phyloP scores from a whole-genome alignment of 2,888 invertebrate genomes.

The Caenorhabditis virilis region DNA sequence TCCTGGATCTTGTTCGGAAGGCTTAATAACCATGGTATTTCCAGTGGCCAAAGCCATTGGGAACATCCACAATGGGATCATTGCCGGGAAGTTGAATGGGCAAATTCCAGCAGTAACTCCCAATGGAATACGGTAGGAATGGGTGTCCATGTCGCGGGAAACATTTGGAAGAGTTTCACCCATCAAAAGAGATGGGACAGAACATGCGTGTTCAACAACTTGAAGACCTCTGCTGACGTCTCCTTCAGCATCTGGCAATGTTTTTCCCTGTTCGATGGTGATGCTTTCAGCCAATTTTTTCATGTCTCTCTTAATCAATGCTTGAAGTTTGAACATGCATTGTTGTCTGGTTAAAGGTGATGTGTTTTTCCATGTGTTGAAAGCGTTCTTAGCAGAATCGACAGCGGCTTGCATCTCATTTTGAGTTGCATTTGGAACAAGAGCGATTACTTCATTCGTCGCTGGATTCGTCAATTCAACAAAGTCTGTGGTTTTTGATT shows the following conservation, averaged over 20 bases:
- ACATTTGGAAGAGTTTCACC: constrained; percentile 82
- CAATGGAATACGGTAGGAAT: constrained; percentile 86
- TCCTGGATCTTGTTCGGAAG: constrained; percentile 96
- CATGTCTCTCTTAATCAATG: constrained; percentile 84
- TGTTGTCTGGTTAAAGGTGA: constrained; percentile 91
- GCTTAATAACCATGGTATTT: constrained; percentile 90
- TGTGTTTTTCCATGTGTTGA: constrained; percentile 84
- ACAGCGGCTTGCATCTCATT: constrained; percentile 88
- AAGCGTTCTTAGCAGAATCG: constrained; percentile 82
- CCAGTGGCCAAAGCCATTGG: constrained; percentile 81
- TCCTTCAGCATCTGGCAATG: constrained; percentile 92
- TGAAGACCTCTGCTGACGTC: constrained; percentile 93
- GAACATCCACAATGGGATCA: constrained; percentile 95
- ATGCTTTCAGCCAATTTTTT: constrained; percentile 87
- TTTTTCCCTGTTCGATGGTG: constrained; percentile 95
- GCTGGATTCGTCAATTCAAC: constrained; percentile 91
- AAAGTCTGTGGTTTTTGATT: constrained; percentile 90
- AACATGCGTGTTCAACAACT: constrained; percentile 93
- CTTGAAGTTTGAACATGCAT: constrained; percentile 85
- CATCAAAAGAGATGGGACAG: constrained; percentile 86
- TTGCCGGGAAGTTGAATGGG: constrained; percentile 78
- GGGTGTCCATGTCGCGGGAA: constrained; percentile 95
- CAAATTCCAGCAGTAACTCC: constrained; percentile 82
- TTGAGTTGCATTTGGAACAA: constrained; percentile 87
- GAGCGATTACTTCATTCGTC: constrained; percentile 74